phyloP scores from a whole-genome alignment of 2,113 vertebrate genomes.

The Scomber colias region DNA sequence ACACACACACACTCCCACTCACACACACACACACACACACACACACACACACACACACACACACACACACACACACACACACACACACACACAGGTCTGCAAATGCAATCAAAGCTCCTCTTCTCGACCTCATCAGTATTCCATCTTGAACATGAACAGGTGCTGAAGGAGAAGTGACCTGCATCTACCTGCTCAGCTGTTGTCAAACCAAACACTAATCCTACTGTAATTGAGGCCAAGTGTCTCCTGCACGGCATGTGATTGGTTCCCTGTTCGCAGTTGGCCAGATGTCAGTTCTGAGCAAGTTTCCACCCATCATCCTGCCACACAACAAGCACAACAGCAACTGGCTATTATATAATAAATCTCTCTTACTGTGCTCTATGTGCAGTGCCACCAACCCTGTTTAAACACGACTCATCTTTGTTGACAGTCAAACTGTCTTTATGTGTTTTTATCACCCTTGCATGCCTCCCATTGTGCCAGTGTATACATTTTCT shows the following conservation, averaged over 20 bases:
- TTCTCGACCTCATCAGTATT: constrained; percentile 62
- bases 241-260: constrained; percentile 59
- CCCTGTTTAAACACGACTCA: not conserved
- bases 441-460: constrained; percentile 5
- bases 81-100: constrained; percentile 56
- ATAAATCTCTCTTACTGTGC: constrained; percentile 21
- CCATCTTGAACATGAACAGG: constrained; percentile 67
- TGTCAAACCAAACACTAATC: constrained; percentile 70
- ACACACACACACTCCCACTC: constrained; percentile 25
- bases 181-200: constrained; percentile 75
- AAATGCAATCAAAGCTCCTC: constrained; percentile 77
- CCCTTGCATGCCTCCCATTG: not conserved
- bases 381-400: constrained; percentile 26
- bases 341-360: constrained; percentile 28
- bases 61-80: constrained; percentile 9
- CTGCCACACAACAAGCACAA: constrained; percentile 41
- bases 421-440: not conserved
- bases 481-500: not conserved
- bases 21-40: constrained; percentile 22
- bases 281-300: constrained; percentile 63
- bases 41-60: constrained; percentile 23
- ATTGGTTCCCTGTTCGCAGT: constrained; percentile 57
- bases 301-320: constrained; percentile 56
- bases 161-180: constrained; percentile 67
- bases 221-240: constrained; percentile 70